Percentiles rank a stretch among this genome's conserved stretches.
Conservation (phyloP, 2,797 vertebrate species). For the Labroides dimidiatus region DNA sequence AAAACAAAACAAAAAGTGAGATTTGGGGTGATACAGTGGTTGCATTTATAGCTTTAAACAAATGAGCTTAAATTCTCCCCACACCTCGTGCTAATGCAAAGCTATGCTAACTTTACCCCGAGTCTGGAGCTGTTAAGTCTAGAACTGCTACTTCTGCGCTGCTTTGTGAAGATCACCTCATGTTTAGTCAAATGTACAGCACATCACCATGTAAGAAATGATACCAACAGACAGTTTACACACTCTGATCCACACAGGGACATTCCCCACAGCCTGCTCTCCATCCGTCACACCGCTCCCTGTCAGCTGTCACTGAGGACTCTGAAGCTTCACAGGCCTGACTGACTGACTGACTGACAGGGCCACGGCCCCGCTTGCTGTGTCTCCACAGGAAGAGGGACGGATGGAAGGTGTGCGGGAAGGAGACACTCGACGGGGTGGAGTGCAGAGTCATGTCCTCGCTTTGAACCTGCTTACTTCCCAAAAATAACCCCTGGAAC, state of each 20-base stretch:
- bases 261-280: background rate
- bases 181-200: background rate
- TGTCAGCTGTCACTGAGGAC: slow-evolving; percentile 11
- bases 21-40: too few relatives aligned
- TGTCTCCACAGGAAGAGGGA: slow-evolving; percentile 28
- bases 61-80: too few relatives aligned
- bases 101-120: background rate
- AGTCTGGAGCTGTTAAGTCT: background rate
- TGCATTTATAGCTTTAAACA: too few relatives aligned
- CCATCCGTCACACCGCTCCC: background rate
- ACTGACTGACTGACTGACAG: slow-evolving; percentile 22
- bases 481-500: slow-evolving; percentile 56
- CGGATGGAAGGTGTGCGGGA: slow-evolving; percentile 20
- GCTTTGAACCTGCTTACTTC: slow-evolving; percentile 45
- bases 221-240: background rate
- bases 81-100: too few relatives aligned
- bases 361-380: slow-evolving; percentile 9
- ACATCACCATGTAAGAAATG: background rate
- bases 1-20: too few relatives aligned
- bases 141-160: background rate
- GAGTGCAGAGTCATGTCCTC: slow-evolving; percentile 36
- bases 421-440: slow-evolving; percentile 35
- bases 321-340: slow-evolving; percentile 13
- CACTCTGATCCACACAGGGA: background rate
- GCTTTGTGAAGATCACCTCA: background rate